Percentiles rank a stretch among this genome's conserved stretches.
These are phyloP conservation scores for Eretmochelys imbricata DNA, from an alignment of 2,113 vertebrate species.

Conservation along the genomic window DNA sequence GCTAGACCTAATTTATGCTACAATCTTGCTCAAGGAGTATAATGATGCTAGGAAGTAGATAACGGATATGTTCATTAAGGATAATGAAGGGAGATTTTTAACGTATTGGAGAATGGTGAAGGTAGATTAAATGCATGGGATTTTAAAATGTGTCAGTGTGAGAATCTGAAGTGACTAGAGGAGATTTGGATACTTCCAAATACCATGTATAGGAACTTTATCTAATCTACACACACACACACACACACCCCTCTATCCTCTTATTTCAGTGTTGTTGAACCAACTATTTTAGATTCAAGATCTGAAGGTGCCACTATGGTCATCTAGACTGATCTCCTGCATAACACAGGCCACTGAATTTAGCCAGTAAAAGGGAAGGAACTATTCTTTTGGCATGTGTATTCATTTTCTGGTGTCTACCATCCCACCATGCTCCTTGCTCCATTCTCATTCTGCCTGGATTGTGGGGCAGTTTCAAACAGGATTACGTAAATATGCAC, in stretches of 20 bases:
- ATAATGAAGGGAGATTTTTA: background rate
- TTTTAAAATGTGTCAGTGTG: background rate
- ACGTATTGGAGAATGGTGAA: background rate
- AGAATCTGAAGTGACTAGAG: background rate
- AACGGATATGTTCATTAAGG: background rate
- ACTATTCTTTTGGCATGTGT: background rate
- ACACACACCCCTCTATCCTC: background rate
- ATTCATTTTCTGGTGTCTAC: background rate
- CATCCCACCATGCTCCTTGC: background rate
- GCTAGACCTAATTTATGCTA: background rate
- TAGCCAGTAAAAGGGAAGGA: background rate
- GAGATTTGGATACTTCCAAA: background rate
- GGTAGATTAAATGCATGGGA: background rate
- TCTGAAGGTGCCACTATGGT: background rate
- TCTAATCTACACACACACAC: background rate
- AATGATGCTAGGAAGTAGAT: background rate
- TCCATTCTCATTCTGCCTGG: background rate
- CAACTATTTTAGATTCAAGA: background rate
- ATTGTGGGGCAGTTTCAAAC: background rate
- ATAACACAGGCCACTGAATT: background rate
- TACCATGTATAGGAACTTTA: background rate
- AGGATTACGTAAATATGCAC: background rate
- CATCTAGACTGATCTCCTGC: background rate
- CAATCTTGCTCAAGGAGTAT: background rate
- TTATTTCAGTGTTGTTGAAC: background rate